Conservation (phyloP, 1,140 invertebrate species). For the Drosophila sproati region DNA sequence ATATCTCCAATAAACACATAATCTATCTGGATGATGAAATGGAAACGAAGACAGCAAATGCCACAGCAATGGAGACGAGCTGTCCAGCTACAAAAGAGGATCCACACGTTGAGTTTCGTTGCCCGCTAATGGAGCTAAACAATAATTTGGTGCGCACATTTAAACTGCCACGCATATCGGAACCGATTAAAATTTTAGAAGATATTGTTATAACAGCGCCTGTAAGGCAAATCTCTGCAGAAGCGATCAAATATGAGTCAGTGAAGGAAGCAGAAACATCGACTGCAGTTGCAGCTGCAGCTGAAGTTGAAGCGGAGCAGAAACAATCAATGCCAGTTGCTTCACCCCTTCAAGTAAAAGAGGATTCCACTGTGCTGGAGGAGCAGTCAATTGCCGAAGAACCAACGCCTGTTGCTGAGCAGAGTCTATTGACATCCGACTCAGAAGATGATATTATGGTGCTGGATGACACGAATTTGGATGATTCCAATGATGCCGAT, state of each 20-base stretch:
- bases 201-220: conserved; percentile 39
- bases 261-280: neutral
- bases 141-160: conserved; percentile 35
- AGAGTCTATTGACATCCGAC: conserved; percentile 34
- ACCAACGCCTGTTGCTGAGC: neutral
- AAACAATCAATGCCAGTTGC: neutral
- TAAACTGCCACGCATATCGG: conserved; percentile 14
- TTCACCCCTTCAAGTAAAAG: neutral
- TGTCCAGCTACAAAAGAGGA: neutral
- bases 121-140: conserved; percentile 37
- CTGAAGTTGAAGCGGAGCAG: neutral
- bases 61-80: neutral
- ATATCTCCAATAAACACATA: conserved; percentile 5
- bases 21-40: conserved; percentile 11
- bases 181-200: conserved; percentile 49
- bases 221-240: neutral
- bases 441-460: conserved; percentile 70
- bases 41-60: neutral
- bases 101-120: conserved; percentile 32
- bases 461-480: conserved; percentile 53
- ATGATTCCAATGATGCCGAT: conserved; percentile 45
- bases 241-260: neutral
- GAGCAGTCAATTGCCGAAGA: neutral
- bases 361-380: neutral
- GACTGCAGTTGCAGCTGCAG: neutral